phyloP scores from a whole-genome alignment of 2,888 invertebrate genomes.

The Cabera pusaria region DNA sequence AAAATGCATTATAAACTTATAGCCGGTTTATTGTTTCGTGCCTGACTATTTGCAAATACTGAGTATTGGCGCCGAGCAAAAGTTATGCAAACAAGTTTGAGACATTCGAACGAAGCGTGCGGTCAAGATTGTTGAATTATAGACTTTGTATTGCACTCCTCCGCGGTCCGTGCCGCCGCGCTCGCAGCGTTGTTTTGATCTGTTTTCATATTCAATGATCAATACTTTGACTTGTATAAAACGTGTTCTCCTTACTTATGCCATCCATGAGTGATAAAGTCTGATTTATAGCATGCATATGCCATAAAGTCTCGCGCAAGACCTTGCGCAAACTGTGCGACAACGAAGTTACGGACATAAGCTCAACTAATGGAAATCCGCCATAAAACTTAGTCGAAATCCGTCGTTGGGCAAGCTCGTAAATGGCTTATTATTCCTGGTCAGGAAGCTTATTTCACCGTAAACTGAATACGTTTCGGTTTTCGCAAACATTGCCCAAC shows the following conservation, averaged over 20 bases:
- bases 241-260: slow-evolving; percentile 3
- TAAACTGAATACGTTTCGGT: slow-evolving; percentile 25
- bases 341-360: slow-evolving; percentile 16
- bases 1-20: slow-evolving; percentile 31
- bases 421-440: slow-evolving; percentile 30
- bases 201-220: slow-evolving; percentile 24
- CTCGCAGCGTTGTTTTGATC: slow-evolving; percentile 27
- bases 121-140: slow-evolving; percentile 32
- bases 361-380: slow-evolving; percentile 33
- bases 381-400: slow-evolving; percentile 33
- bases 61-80: slow-evolving; percentile 22
- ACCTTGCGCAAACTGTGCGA: slow-evolving; percentile 10
- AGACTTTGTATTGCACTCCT: slow-evolving; percentile 25
- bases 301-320: slow-evolving; percentile 4
- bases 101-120: slow-evolving; percentile 28
- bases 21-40: slow-evolving; percentile 26
- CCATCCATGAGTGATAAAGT: slow-evolving; percentile 9
- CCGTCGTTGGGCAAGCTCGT: slow-evolving; percentile 28
- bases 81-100: slow-evolving; percentile 35
- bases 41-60: slow-evolving; percentile 28
- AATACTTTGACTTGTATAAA: slow-evolving; percentile 13
- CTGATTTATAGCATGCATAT: slow-evolving; percentile 1
- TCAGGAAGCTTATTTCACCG: slow-evolving; percentile 28
- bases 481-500: slow-evolving; percentile 16
- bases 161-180: slow-evolving; percentile 12